Evolutionary conservation across 1,140 invertebrate species (phyloP), one percentile per base, ranked within the genome.

Genomic region (Ephestia elutella): DNA sequence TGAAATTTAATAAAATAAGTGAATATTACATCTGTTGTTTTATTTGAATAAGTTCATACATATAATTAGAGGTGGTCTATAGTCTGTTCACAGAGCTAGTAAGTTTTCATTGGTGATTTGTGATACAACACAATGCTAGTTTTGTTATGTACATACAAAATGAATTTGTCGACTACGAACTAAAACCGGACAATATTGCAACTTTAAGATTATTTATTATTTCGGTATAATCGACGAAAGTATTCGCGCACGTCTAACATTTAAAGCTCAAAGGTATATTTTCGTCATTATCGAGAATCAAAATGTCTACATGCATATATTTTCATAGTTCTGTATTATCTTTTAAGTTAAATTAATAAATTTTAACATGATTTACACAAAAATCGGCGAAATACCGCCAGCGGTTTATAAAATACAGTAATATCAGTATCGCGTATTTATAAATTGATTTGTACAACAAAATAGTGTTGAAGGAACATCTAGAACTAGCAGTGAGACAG

Each of bases 11-110:
- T 59, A 59, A 59, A 54, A 59, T 0, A 25, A 53, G 49, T 17
- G 20, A 20, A 60, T 60, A 49, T 38, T 28, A 54, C 35, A 55
- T 60, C 53, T 54, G 58, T 72, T 64, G n/a, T 72, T 65, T 66
- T 75, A 78, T 81, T 84, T 32, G 73, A 54, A 77, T 78, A 76
- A 69, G 68, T 82, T 82, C 75, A 77, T 80, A 83, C 76, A 81
- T 78, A 80, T 78, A 77, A 72, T 62, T 25, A 25, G 21, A 75
- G 75, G 78, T 82, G 73, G 70, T 81, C 71, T 75, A 76, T 69
- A 68, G 73, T 71, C 65, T 75, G 63, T 81, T 68, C 71, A 78
- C 70, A 73, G 69, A 79, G 73, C 74, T 80, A 77, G 70, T n/a
- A n/a, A n/a, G 18, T 50, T 61, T 78, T 71, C 68, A 78, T 75